Percentiles rank a stretch among this genome's conserved stretches.
Conservation (phyloP, 2,797 vertebrate genomes). For the Alcedo quadribrachys region DNA sequence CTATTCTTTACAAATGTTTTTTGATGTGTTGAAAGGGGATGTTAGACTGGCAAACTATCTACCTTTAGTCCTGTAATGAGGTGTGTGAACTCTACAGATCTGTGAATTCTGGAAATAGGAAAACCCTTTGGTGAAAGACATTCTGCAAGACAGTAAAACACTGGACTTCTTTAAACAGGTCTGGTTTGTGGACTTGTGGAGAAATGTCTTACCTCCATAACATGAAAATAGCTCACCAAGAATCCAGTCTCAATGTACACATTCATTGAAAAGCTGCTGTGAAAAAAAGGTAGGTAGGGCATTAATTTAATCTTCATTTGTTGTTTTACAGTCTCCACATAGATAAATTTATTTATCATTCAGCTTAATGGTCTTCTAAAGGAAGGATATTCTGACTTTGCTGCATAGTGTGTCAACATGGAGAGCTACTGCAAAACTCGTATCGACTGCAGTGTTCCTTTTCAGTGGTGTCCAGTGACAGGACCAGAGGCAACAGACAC, state of each 20-base stretch:
- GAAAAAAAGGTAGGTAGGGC: neutral
- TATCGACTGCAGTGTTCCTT: neutral
- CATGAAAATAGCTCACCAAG: neutral
- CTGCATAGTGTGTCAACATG: neutral
- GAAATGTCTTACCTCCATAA: neutral
- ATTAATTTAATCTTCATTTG: neutral
- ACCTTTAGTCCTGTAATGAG: neutral
- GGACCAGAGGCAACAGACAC: neutral
- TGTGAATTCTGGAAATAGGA: neutral
- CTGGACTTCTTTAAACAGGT: neutral
- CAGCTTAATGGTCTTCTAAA: neutral
- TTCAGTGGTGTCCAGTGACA: neutral
- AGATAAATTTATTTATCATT: neutral
- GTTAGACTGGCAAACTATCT: neutral
- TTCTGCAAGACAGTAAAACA: neutral
- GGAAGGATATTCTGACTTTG: neutral
- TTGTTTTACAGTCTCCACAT: neutral
- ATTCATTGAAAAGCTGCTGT: neutral
- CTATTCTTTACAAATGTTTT: neutral
- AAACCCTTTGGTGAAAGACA: neutral
- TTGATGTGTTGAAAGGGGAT: neutral
- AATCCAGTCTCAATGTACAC: neutral
- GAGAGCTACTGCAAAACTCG: neutral
- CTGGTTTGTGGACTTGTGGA: neutral
- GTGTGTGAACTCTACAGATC: neutral